These are phyloP conservation scores for Hanleya hanleyi DNA, from an alignment of 2,888 invertebrate genomes.

Conservation along the genomic window DNA sequence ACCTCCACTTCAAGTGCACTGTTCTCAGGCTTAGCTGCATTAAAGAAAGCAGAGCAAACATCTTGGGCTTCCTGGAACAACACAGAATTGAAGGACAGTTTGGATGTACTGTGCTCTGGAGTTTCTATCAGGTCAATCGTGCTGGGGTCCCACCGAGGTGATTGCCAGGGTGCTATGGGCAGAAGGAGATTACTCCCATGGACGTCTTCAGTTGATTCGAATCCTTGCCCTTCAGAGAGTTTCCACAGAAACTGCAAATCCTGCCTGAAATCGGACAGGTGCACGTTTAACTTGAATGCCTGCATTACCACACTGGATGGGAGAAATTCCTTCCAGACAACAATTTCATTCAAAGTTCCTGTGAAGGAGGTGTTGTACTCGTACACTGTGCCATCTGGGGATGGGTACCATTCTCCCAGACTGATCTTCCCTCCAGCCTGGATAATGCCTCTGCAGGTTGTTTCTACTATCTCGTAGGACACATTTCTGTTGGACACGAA, in stretches of 20 bases:
- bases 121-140: conserved; percentile 39
- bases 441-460: too few species aligned
- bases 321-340: conserved; percentile 49
- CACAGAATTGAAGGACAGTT: background rate
- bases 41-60: background rate
- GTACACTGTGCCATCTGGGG: conserved; percentile 30
- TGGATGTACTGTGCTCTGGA: conserved; percentile 1
- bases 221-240: conserved; percentile 51
- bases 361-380: conserved; percentile 30
- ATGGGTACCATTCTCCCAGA: conserved; percentile 53
- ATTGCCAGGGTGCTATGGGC: conserved; percentile 53
- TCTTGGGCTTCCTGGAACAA: background rate
- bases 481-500: conserved; percentile 40
- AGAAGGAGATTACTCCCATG: conserved; percentile 45
- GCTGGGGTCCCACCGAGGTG: conserved; percentile 50
- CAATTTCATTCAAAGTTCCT: conserved; percentile 52
- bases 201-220: conserved; percentile 43
- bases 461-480: conserved; percentile 42
- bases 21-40: background rate
- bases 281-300: conserved; percentile 47
- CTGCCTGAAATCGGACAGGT: conserved; percentile 44
- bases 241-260: conserved; percentile 44
- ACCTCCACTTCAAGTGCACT: conserved; percentile 18
- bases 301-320: conserved; percentile 48
- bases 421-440: conserved; percentile 39